Evolutionary conservation across 1,140 invertebrate genomes (phyloP), one percentile per base, ranked within the genome.

Genomic region (Diorhabda carinulata): DNA sequence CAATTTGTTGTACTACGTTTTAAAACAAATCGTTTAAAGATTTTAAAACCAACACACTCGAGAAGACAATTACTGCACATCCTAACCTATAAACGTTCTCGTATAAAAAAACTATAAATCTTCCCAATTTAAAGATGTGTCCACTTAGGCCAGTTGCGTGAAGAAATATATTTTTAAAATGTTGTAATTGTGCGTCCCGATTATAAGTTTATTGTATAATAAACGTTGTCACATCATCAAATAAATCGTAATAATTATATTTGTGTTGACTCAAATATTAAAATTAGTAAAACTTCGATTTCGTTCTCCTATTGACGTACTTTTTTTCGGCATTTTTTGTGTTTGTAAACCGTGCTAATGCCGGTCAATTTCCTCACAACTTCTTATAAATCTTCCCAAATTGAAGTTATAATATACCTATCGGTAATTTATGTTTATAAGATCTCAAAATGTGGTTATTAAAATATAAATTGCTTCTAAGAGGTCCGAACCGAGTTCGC

Each of bases 401-500:
- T 52, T 52, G 47, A 52, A 52, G 47, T 52, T 52, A 52, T 52
- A 52, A 52, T 52, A 52, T 8, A 52, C 47, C 47, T n/a, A 52
- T 52, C 5, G 25, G 25, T 65, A 65, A 65, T 65, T 65, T 65
- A 65, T 65, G 64, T 65, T 56, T 10, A 65, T 65, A 65, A 65
- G 69, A 62, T 42, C 56, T 44, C 57, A 70, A 70, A 70, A 66
- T 66, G 69, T 61, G 64, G 69, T 56, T 56, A 70, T 70, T 66
- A 66, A 66, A 69, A 69, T 59, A 61, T 60, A 70, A 70, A 61
- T 70, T 62, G 63, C 61, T 69, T 65, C 57, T 67, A 67, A 69
- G 68, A 64, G 68, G 69, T 64, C 42, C 41, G 59, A 42, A 52
- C 10, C 42, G 25, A 9, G 61, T 63, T 66, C 41, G 61, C 43